Evolutionary conservation across 2,888 invertebrate species (phyloP).

Genomic region (Sclerodermus sp.): DNA sequence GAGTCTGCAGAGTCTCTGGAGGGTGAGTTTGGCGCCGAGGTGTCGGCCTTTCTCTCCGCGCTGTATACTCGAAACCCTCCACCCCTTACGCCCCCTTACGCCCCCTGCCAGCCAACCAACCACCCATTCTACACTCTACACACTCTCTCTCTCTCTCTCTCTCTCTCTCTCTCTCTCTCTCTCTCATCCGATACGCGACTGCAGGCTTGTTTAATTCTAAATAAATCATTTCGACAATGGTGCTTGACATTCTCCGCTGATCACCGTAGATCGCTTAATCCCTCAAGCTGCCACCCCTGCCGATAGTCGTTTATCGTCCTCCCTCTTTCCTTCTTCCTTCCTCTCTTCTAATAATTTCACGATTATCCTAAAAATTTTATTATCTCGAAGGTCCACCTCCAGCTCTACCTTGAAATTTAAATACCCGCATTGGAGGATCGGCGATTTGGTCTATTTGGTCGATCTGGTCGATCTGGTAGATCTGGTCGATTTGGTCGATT

Average conservation of each 20-base stretch:
- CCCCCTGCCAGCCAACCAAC: not conserved
- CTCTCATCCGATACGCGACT: not conserved
- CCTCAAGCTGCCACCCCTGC: not conserved
- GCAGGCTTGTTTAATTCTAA: constrained; percentile 39
- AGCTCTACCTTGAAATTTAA: too few relatives aligned
- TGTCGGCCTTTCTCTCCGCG: constrained; percentile 51
- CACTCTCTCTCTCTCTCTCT: constrained; percentile 1
- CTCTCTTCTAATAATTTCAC: too few relatives aligned
- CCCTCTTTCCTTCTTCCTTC: too few relatives aligned
- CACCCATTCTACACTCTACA: not conserved
- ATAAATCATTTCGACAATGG: constrained; percentile 38
- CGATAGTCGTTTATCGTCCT: too few relatives aligned
- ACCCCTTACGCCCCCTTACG: constrained; percentile 10
- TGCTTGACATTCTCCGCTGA: constrained; percentile 14
- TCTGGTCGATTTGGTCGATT: too few relatives aligned
- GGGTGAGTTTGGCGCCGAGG: constrained; percentile 58
- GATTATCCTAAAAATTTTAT: too few relatives aligned
- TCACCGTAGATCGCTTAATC: not conserved
- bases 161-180: constrained; percentile 1
- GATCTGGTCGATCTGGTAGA: too few relatives aligned
- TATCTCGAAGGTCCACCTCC: too few relatives aligned
- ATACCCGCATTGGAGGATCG: too few relatives aligned
- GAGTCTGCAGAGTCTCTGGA: constrained; percentile 55
- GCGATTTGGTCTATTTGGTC: too few relatives aligned
- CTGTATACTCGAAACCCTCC: constrained; percentile 12